Percentiles rank a stretch among this genome's conserved stretches.
Evolutionary conservation across 2,113 vertebrate genomes (phyloP).

Genomic region (Acinonyx jubatus): DNA sequence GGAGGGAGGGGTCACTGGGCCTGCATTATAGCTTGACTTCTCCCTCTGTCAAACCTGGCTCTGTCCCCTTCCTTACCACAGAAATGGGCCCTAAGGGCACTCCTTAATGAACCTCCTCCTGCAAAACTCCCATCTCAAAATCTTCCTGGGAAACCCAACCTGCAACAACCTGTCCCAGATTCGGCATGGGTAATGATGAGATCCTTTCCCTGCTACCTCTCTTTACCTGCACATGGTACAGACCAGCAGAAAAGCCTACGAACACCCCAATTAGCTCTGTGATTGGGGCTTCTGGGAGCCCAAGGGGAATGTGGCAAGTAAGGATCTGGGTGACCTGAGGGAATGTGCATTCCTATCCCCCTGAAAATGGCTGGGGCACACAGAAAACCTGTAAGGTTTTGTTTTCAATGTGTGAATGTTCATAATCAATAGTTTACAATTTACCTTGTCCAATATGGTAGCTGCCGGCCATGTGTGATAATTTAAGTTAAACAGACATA

Average conservation of each 20-base stretch:
- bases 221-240: not conserved
- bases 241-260: not conserved
- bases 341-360: not conserved
- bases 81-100: no score
- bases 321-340: not conserved
- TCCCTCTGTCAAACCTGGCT: not conserved
- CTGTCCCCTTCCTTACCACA: not conserved
- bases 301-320: not conserved
- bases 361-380: not conserved
- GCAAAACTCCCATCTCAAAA: not conserved
- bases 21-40: not conserved
- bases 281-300: not conserved
- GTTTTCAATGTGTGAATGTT: not conserved
- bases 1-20: not conserved
- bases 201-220: not conserved
- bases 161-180: not conserved
- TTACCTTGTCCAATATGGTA: not conserved
- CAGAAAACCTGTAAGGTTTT: not conserved
- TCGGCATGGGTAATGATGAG: not conserved
- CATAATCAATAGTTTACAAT: not conserved
- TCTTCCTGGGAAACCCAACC: not conserved
- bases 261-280: not conserved
- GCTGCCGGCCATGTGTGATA: not conserved
- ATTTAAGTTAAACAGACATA: conserved; percentile 29
- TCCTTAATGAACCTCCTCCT: not conserved